A percentile compares a stretch with the other conserved stretches of the same genome.
These are phyloP conservation scores for Bovichtus variegatus DNA, from an alignment of 2,797 vertebrate genomes.

Conservation along the genomic window DNA sequence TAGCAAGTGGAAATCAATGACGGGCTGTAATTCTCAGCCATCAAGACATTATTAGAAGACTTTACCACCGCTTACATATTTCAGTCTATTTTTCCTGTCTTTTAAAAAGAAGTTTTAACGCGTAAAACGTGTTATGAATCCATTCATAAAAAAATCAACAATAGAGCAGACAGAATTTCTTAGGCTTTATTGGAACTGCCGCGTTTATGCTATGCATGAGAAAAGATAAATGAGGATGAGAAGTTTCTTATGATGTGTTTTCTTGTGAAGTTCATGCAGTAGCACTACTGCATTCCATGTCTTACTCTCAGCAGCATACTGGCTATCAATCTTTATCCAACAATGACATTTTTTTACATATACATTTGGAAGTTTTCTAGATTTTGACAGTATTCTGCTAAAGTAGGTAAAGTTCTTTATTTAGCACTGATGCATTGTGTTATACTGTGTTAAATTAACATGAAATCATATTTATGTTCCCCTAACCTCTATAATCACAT, in stretches of 20 bases:
- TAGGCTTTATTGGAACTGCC: not conserved
- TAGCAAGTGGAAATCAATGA: conserved; percentile 82
- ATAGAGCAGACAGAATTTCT: not conserved
- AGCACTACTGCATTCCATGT: not conserved
- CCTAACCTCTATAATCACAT: too few relatives aligned
- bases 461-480: not conserved
- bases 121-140: not conserved
- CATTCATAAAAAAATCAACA: conserved; percentile 2
- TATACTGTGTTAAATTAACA: not conserved
- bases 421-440: not conserved
- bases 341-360: not conserved
- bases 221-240: not conserved
- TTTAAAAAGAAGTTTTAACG: not conserved
- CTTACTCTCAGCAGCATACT: not conserved
- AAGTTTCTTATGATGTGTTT: not conserved
- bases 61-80: conserved; percentile 9
- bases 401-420: not conserved
- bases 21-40: too few relatives aligned
- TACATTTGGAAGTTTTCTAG: not conserved
- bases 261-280: not conserved
- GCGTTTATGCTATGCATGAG: not conserved
- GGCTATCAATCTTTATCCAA: too few relatives aligned
- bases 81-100: not conserved
- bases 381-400: not conserved
- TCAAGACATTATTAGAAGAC: conserved; percentile 41